These are phyloP conservation scores for Apodemus sylvaticus DNA, from an alignment of 2,113 vertebrate species.

Conservation along the genomic window DNA sequence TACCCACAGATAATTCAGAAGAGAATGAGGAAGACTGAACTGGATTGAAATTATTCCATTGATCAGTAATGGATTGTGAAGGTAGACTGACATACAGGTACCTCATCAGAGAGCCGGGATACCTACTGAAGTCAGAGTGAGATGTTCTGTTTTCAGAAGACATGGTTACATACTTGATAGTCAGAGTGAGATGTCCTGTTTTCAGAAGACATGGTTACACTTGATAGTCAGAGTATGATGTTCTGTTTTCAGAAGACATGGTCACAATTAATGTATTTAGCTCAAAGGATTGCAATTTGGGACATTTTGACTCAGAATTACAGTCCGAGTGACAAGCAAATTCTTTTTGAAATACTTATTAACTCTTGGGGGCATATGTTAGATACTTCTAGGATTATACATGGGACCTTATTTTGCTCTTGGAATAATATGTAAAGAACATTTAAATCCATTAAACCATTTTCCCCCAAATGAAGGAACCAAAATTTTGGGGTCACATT, in stretches of 20 bases:
- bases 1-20: not conserved
- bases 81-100: too few species aligned
- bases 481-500: not conserved
- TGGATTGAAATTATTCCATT: not conserved
- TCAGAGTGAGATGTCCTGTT: not conserved
- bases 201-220: not conserved
- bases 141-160: not conserved
- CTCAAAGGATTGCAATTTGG: not conserved
- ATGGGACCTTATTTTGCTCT: not conserved
- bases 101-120: not conserved
- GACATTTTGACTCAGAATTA: slow-evolving; percentile 18
- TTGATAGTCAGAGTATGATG: not conserved
- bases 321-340: not conserved
- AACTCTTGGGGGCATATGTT: not conserved
- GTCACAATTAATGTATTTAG: not conserved
- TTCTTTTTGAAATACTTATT: not conserved
- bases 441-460: not conserved
- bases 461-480: not conserved
- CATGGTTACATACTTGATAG: not conserved
- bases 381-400: not conserved
- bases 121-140: not conserved
- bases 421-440: not conserved
- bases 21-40: not conserved
- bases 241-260: not conserved
- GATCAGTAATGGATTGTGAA: not conserved